phyloP scores from a whole-genome alignment of 1,140 invertebrate genomes.

The Micrasema minimum region DNA sequence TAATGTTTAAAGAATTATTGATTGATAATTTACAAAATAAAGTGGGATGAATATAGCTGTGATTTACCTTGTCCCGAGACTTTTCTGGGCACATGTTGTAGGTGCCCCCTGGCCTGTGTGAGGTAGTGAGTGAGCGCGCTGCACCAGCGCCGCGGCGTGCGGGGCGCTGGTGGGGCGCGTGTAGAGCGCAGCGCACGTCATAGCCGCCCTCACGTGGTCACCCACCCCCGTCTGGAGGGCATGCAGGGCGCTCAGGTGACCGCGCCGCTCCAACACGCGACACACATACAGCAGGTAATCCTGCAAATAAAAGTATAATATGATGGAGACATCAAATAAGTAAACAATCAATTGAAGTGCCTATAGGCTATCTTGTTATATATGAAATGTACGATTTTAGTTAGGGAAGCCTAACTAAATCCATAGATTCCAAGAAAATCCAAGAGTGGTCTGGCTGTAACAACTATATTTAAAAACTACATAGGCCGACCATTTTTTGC shows the following conservation, averaged over 20 bases:
- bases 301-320: too few relatives aligned
- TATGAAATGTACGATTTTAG: too few relatives aligned
- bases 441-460: too few relatives aligned
- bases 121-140: constrained; percentile 68
- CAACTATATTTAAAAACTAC: too few relatives aligned
- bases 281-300: constrained; percentile 75
- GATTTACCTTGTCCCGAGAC: constrained; percentile 14
- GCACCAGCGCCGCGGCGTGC: constrained; percentile 68
- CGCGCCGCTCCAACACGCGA: constrained; percentile 72
- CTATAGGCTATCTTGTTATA: too few relatives aligned
- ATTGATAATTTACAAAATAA: too few relatives aligned
- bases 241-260: constrained; percentile 74
- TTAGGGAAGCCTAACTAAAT: too few relatives aligned
- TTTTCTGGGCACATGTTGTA: constrained; percentile 61
- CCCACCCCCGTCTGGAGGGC: constrained; percentile 75
- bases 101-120: constrained; percentile 71
- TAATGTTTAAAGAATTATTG: too few relatives aligned
- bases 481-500: too few relatives aligned
- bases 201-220: constrained; percentile 77
- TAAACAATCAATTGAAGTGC: too few relatives aligned
- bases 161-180: constrained; percentile 63
- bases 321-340: too few relatives aligned
- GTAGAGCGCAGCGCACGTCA: constrained; percentile 80
- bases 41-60: background rate
- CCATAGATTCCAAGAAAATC: too few relatives aligned